These are phyloP conservation scores for Poeciliopsis turneri DNA, from an alignment of 2,797 vertebrate genomes.

Conservation along the genomic window DNA sequence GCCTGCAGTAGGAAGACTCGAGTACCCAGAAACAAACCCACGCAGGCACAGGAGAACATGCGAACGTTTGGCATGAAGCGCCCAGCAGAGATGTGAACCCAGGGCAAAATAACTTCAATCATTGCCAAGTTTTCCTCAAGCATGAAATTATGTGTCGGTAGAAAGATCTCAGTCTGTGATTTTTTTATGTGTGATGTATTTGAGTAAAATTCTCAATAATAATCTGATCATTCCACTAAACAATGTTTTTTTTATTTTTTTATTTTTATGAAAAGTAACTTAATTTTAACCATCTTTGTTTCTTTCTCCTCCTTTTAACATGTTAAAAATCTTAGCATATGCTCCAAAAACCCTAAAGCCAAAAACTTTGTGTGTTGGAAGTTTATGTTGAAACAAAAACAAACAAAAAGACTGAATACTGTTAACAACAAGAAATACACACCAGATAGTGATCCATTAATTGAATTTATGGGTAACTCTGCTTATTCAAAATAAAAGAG, in stretches of 20 bases:
- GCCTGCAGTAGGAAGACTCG: neutral
- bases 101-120: neutral
- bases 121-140: neutral
- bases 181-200: neutral
- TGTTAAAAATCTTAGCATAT: neutral
- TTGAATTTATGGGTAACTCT: neutral
- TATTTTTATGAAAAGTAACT: neutral
- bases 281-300: neutral
- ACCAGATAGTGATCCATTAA: neutral
- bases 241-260: neutral
- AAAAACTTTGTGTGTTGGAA: neutral
- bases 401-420: neutral
- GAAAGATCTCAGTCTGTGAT: neutral
- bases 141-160: neutral
- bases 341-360: neutral
- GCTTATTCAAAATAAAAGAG: neutral
- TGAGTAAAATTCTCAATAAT: neutral
- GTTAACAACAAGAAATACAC: neutral
- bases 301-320: too few species aligned
- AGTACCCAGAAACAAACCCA: slow-evolving; percentile 3
- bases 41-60: neutral
- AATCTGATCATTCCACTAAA: neutral
- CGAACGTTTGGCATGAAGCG: neutral
- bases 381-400: neutral
- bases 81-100: neutral